Conservation (phyloP, 1,140 invertebrate genomes). For the Drosophila burlai region DNA sequence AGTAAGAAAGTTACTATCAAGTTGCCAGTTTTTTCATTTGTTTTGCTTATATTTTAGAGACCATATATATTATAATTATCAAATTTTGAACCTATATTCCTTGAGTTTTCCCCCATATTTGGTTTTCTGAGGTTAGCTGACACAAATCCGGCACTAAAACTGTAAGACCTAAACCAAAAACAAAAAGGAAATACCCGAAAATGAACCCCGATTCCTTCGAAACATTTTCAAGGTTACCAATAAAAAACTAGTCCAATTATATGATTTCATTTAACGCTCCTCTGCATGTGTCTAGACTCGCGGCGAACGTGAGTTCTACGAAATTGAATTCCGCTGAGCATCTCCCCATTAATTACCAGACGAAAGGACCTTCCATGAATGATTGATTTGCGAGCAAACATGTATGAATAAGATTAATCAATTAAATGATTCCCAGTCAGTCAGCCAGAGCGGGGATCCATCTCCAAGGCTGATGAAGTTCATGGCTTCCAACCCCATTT, state of each 20-base stretch:
- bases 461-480: conserved; percentile 11
- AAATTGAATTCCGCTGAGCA: conserved; percentile 6
- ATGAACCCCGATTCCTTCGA: not conserved
- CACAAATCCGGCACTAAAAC: no score
- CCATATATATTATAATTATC: no score
- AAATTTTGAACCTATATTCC: no score
- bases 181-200: not conserved
- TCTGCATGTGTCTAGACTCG: conserved; percentile 23
- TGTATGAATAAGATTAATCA: conserved; percentile 39
- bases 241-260: conserved; percentile 21
- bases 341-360: conserved; percentile 23
- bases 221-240: not conserved
- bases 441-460: not conserved
- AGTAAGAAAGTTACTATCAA: no score
- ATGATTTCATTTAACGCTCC: conserved; percentile 20
- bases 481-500: not conserved
- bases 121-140: no score
- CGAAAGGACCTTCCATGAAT: conserved; percentile 7
- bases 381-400: conserved; percentile 35
- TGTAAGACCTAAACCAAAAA: no score
- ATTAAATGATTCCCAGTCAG: conserved; percentile 28
- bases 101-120: no score
- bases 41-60: no score
- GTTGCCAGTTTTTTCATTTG: no score
- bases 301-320: not conserved